Percentiles rank a stretch among this genome's conserved stretches.
Conservation (phyloP, 2,797 vertebrate genomes). For the Microhierax caerulescens region DNA sequence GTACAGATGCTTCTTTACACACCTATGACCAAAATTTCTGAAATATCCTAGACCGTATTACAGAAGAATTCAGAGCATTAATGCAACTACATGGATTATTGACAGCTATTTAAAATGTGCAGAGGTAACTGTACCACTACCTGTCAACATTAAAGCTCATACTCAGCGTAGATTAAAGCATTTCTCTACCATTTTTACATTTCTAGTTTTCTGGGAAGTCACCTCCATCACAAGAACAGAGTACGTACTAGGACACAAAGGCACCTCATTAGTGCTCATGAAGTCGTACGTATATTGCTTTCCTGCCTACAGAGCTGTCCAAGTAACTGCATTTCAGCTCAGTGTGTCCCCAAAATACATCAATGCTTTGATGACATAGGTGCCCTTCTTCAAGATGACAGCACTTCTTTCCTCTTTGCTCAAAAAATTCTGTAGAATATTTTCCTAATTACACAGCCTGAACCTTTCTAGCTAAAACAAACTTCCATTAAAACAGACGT, state of each 20-base stretch:
- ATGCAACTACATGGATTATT: background rate
- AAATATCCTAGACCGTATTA: background rate
- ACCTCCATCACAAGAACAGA: background rate
- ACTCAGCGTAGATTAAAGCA: background rate
- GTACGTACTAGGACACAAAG: background rate
- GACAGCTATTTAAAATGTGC: background rate
- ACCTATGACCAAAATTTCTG: background rate
- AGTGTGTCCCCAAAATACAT: background rate
- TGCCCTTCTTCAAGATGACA: background rate
- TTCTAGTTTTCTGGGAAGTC: background rate
- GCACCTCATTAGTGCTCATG: background rate
- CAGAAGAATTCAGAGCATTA: background rate
- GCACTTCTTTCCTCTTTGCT: background rate
- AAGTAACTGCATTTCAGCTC: background rate
- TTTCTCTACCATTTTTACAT: background rate
- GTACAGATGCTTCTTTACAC: background rate
- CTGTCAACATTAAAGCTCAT: background rate
- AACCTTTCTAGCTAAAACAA: background rate
- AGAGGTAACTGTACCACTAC: background rate
- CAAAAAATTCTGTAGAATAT: background rate
- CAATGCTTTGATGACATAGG: background rate
- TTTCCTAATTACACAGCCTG: background rate
- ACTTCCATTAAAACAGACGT: background rate
- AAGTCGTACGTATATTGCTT: rapidly evolving
- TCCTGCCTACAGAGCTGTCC: background rate